Evolutionary conservation across 2,797 vertebrate genomes (phyloP), one percentile per base, ranked within the genome.

Genomic region (Garrulus glandarius): DNA sequence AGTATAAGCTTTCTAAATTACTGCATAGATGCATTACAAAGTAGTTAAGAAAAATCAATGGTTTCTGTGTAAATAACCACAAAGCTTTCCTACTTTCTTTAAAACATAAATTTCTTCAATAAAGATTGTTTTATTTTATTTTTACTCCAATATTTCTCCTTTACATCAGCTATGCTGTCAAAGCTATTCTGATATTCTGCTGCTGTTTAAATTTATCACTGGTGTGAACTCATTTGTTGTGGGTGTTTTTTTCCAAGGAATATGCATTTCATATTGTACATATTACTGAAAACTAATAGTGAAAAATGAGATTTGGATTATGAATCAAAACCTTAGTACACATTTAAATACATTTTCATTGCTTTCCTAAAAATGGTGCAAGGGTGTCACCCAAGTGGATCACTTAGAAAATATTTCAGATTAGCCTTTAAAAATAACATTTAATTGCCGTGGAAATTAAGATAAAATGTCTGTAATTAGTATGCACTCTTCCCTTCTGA

Each of bases 1-100:
- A 88, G 79, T 79, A 92, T 65, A 92, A 94, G 80, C 78, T 75
- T 91, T 95, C 74, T 53, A 95, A 97, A 96, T 93, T 81, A 86
- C 77, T 82, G 64, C 79, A 89, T 84, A 76, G 70, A 93, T 76
- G 67, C 47, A 91, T 91, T 84, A 95, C 81, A 70, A 60, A 79
- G 67, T 44, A 89, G 59, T 83, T 95, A 83, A 94, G 91, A 88
- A 95, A 93, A 93, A 92, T 52, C 63, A 93, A 76, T 72, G 41
- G 71, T 60, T 85, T 83, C 88, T 93, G 87, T 76, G 82, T 79
- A 93, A 94, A 92, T 77, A 96, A 74, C 37, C 63, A 89, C 69
- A 84, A 89, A 79, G 46, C 71, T 95, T 91, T 87, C 59, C 70
- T 84, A 50, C 56, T 72, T 87, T 63, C 85, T 44, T 83, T 79